Conservation (phyloP, 2,113 vertebrate species). For the Mirounga angustirostris region DNA sequence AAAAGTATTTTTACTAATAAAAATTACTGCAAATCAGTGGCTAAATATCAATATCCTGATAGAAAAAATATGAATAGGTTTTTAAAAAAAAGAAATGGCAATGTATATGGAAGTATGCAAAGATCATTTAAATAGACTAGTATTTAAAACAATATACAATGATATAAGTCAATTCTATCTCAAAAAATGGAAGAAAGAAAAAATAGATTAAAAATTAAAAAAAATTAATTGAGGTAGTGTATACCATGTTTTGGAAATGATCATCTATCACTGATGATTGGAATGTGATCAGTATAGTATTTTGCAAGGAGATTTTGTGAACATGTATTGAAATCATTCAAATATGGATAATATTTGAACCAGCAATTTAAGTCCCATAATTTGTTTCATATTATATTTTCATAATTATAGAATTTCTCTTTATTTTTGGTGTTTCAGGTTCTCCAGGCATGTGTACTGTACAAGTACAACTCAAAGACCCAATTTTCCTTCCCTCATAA, state of each 20-base stretch:
- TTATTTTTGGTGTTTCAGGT: constrained; percentile 95
- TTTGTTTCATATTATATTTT: not conserved
- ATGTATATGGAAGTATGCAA: not conserved
- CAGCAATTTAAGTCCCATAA: not conserved
- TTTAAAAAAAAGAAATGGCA: not conserved
- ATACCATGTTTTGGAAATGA: not conserved
- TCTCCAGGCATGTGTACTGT: constrained; percentile 94
- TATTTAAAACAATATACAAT: not conserved
- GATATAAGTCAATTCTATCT: not conserved
- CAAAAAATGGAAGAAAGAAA: not conserved
- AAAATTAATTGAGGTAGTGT: not conserved
- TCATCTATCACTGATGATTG: not conserved
- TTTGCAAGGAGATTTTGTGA: not conserved
- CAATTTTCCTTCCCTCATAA: constrained; percentile 93
- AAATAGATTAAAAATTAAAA: not conserved
- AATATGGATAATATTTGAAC: not conserved
- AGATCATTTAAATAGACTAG: not conserved
- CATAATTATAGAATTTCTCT: constrained; percentile 86
- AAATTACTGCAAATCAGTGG: not conserved
- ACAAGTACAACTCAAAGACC: constrained; percentile 94
- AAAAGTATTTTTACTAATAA: not conserved
- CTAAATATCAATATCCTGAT: not conserved
- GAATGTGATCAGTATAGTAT: not conserved
- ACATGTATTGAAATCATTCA: not conserved
- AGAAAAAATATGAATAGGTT: not conserved